Percentiles rank a stretch among this genome's conserved stretches.
These are phyloP conservation scores for Cichladusa arquata DNA, from an alignment of 2,113 vertebrate genomes.

Conservation along the genomic window DNA sequence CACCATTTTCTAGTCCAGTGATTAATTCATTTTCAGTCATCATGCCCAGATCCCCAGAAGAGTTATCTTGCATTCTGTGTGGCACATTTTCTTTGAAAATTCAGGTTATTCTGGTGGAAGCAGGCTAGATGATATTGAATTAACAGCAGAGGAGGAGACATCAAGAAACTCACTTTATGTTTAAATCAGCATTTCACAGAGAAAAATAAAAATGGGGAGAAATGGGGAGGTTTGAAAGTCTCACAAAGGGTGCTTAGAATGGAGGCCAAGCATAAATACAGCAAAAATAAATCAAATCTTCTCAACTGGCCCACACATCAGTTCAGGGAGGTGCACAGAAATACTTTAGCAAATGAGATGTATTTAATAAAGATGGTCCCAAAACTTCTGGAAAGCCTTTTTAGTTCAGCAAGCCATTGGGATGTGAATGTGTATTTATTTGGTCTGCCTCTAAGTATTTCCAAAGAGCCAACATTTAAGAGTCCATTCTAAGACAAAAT, in stretches of 20 bases:
- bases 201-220: neutral
- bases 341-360: neutral
- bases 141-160: neutral
- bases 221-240: neutral
- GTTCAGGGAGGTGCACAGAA: neutral
- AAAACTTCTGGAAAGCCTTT: neutral
- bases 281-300: neutral
- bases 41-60: neutral
- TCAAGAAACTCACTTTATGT: neutral
- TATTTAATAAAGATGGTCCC: neutral
- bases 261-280: neutral
- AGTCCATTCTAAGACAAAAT: constrained; percentile 45
- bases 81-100: neutral
- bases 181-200: neutral
- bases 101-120: neutral
- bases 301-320: neutral
- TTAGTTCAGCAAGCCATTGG: neutral
- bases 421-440: neutral
- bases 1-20: neutral
- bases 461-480: neutral
- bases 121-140: neutral
- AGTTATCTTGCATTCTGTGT: neutral
- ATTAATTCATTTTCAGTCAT: neutral
- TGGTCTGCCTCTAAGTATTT: neutral
- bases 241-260: neutral